Conservation (phyloP, 2,888 invertebrate species). For the Pycnomerus fuliginosus region DNA sequence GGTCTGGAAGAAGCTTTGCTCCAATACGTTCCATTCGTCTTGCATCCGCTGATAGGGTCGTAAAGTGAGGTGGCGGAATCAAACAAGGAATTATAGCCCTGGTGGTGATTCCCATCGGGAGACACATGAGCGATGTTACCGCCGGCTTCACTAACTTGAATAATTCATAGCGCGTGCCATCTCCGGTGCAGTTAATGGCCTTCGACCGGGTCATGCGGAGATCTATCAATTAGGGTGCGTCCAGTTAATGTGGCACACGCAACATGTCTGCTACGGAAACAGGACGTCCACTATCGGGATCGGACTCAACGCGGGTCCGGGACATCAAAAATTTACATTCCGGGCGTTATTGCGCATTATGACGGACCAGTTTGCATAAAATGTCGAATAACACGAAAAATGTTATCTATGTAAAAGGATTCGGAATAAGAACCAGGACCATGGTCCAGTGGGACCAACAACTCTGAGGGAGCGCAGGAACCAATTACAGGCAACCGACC, state of each 20-base stretch:
- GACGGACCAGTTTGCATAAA: not conserved
- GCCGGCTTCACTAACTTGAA: constrained; percentile 31
- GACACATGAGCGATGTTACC: constrained; percentile 27
- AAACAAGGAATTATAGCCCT: constrained; percentile 29
- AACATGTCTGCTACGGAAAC: constrained; percentile 40
- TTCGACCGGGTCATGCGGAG: constrained; percentile 37
- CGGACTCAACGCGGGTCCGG: too few relatives aligned
- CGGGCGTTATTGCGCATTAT: too few relatives aligned
- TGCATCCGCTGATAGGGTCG: constrained; percentile 26
- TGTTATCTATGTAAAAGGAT: constrained; percentile 36
- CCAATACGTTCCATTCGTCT: constrained; percentile 22
- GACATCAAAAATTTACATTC: too few relatives aligned
- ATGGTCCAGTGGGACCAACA: constrained; percentile 41
- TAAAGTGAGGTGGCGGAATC: constrained; percentile 27
- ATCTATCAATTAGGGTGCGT: constrained; percentile 43
- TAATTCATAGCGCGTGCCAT: constrained; percentile 40
- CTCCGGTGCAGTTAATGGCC: constrained; percentile 42
- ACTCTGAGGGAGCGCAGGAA: constrained; percentile 40
- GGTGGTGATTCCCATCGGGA: constrained; percentile 25
- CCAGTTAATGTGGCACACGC: constrained; percentile 39
- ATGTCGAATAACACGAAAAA: constrained; percentile 19
- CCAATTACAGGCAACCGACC: constrained; percentile 43
- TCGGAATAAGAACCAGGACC: constrained; percentile 37
- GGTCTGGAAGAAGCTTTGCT: not conserved
- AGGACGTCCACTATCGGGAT: constrained; percentile 22